Base-by-base conservation (phyloP, 2,888 invertebrate genomes). In the Actias luna region DNA sequence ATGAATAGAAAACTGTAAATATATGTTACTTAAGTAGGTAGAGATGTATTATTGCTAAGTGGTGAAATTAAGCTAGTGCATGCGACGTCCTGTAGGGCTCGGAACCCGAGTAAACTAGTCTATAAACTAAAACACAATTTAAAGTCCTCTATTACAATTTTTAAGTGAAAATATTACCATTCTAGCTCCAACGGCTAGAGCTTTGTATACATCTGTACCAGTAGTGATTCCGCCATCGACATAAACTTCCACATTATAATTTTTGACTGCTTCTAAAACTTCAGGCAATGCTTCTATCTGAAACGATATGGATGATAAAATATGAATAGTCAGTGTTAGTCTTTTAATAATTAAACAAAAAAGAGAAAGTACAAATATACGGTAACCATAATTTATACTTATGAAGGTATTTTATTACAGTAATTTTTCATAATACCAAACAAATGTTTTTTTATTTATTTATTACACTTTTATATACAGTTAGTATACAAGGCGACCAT, bases 201-300 rank as follows among this genome's bases (percentile, higher is more conserved):
- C 98, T 89, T 98, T 99, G 71, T 98, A 96, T 14, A 98, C 95
- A 84, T 99, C 98, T 5, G 96, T 96, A 18, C 98, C 98, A 71
- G 95, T 95, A 22, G 94, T 93, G 1, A 98, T 93, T 2, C 98
- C 98, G 14, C 98, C 98, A 80, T 98, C 98, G 76, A 98, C 79
- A 86, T 97, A 98, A 8, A 98, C 93, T 75, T 97, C 96, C 22
- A 96, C 89, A 77, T 94, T 93, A 61, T 94, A 92, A 16, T 94
- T 94, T 70, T 80, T 88, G 8, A 96, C 95, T 1, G 96, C 97
- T 70, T 94, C 89, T 0, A 95, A 94, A 63, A 98, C 94, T 89
- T 97, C 97, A 0, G 97, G 95, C 57, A 98, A 87, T 0, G 94
- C 96, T 90, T 97, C 97, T 73, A 98, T 97, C 95, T 96, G 78